Conservation (phyloP, 2,113 vertebrate genomes). For the Pygoscelis antarcticus region DNA sequence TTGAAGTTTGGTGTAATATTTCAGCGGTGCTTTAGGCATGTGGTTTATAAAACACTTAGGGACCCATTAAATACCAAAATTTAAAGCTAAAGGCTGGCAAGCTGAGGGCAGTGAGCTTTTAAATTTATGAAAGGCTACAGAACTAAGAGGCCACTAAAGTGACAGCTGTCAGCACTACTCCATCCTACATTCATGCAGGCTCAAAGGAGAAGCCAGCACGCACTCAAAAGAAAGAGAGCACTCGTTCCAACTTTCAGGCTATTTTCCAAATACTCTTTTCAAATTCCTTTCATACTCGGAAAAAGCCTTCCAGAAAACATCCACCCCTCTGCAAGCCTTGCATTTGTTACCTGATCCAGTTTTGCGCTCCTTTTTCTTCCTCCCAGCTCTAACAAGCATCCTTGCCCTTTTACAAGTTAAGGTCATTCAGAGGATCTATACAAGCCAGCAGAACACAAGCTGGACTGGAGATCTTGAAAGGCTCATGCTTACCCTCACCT, state of each 20-base stretch:
- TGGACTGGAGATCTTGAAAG: constrained; percentile 44
- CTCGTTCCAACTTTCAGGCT: constrained; percentile 32
- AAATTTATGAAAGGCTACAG: constrained; percentile 48
- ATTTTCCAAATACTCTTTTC: constrained; percentile 65
- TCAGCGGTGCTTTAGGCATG: constrained; percentile 2
- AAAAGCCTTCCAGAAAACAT: constrained; percentile 64
- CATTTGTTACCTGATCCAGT: constrained; percentile 62
- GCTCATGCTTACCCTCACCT: constrained; percentile 50
- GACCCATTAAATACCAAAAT: constrained; percentile 52
- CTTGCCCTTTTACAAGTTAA: constrained; percentile 60
- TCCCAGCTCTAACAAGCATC: constrained; percentile 56
- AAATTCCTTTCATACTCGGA: constrained; percentile 16
- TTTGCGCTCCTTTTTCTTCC: constrained; percentile 41
- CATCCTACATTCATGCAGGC: constrained; percentile 19
- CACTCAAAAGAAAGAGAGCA: constrained; percentile 31
- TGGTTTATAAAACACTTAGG: constrained; percentile 28
- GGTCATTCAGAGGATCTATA: constrained; percentile 50
- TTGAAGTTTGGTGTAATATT: constrained; percentile 19
- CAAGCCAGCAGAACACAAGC: constrained; percentile 43
- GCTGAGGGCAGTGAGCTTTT: constrained; percentile 30
- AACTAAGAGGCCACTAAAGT: constrained; percentile 53
- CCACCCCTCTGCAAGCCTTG: constrained; percentile 44
- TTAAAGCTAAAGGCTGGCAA: constrained; percentile 47
- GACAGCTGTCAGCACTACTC: constrained; percentile 65
- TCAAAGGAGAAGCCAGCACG: constrained; percentile 15